Percentiles rank a stretch among this genome's conserved stretches.
Conservation (phyloP, 2,888 invertebrate genomes). For the Diarsia dahlii region DNA sequence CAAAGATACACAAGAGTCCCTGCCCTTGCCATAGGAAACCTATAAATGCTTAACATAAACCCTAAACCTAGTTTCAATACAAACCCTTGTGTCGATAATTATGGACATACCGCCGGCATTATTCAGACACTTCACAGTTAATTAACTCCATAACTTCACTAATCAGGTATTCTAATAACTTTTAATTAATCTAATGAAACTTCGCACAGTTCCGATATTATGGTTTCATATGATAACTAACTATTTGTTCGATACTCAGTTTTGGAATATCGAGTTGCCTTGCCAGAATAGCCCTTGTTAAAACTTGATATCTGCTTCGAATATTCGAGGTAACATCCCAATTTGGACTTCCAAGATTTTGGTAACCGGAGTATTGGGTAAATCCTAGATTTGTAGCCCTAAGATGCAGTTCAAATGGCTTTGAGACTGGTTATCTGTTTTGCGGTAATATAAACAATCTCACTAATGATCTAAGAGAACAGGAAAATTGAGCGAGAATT, state of each 20-base stretch:
- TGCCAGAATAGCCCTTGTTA: constrained; percentile 64
- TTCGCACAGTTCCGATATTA: constrained; percentile 17
- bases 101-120: not conserved
- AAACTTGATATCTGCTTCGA: constrained; percentile 61
- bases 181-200: constrained; percentile 37
- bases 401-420: constrained; percentile 5
- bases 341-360: constrained; percentile 63
- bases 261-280: constrained; percentile 35
- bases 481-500: constrained; percentile 43
- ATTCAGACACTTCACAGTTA: not conserved
- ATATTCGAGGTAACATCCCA: constrained; percentile 35
- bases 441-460: constrained; percentile 25
- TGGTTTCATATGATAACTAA: constrained; percentile 8
- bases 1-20: too few species aligned
- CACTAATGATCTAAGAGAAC: constrained; percentile 35
- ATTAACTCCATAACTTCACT: not conserved
- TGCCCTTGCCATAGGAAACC: not conserved
- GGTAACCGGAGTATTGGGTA: constrained; percentile 38
- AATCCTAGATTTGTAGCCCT: constrained; percentile 16
- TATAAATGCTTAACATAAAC: not conserved
- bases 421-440: constrained; percentile 24
- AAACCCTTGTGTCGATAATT: not conserved
- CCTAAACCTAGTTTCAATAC: not conserved
- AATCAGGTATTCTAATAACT: constrained; percentile 4
- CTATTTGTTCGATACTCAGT: constrained; percentile 40